Conservation (phyloP, 64 coral and sea anemone genomes). For the Actinia tenebrosa region DNA sequence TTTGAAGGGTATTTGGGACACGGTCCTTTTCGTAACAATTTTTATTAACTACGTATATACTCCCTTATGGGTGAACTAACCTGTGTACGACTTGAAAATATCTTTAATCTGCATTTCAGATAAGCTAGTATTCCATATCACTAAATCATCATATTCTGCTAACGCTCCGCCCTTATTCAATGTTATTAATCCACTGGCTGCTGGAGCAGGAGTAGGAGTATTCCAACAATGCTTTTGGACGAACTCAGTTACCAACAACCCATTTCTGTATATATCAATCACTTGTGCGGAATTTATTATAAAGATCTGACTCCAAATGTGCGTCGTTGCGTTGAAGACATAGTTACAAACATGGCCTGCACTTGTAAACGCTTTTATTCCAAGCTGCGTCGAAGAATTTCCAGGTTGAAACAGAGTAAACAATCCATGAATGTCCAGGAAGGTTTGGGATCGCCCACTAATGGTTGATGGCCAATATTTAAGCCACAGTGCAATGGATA, state of each 20-base stretch:
- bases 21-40: no score
- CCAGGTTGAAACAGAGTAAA: constrained; percentile 21
- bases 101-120: neutral
- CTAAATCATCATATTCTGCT: constrained; percentile 15
- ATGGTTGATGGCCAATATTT: neutral
- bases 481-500: neutral
- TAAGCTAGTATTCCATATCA: constrained; percentile 20
- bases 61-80: neutral
- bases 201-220: neutral
- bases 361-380: neutral
- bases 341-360: neutral
- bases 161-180: neutral
- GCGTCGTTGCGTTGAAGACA: neutral
- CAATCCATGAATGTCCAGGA: constrained; percentile 19
- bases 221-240: neutral
- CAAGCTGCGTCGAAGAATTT: neutral
- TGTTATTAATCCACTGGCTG: neutral
- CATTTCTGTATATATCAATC: neutral
- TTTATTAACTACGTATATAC: no score
- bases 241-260: neutral
- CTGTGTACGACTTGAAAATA: neutral
- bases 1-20: no score
- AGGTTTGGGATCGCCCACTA: neutral
- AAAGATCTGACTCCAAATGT: constrained; percentile 2
- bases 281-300: neutral